Evolutionary conservation across 2,797 vertebrate genomes (phyloP).

Genomic region (Cryptoprocta ferox): DNA sequence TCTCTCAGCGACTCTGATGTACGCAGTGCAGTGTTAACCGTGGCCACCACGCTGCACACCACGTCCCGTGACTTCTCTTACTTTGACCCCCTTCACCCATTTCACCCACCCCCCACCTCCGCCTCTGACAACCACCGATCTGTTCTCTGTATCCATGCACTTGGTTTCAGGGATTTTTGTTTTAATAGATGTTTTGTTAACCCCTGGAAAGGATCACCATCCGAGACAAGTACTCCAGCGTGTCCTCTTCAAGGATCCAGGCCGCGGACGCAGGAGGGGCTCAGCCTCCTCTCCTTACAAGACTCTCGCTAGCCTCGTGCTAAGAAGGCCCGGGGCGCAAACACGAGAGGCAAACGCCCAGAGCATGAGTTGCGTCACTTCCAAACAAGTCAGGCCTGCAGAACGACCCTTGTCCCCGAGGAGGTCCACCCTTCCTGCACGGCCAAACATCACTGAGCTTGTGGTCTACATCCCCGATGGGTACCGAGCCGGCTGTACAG

Average conservation of each 20-base stretch:
- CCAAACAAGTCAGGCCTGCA: neutral
- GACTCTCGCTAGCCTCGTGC: neutral
- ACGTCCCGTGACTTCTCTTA: accelerated
- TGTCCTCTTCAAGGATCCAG: accelerated
- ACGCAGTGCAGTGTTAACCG: accelerated
- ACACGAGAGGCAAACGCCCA: accelerated
- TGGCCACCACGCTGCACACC: accelerated
- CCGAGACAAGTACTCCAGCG: neutral
- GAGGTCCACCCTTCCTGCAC: neutral
- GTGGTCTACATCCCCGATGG: too few relatives aligned
- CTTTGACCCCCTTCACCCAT: neutral
- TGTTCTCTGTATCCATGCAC: neutral
- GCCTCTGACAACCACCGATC: neutral
- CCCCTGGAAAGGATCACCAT: neutral
- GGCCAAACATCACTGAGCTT: neutral
- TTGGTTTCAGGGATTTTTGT: accelerated
- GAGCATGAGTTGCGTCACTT: too few relatives aligned
- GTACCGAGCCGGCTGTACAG: neutral
- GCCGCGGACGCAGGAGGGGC: accelerated
- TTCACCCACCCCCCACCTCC: neutral
- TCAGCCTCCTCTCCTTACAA: neutral
- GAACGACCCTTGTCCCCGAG: neutral
- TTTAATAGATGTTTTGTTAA: accelerated
- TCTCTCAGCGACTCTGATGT: neutral
- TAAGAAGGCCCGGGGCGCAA: accelerated